Base-by-base conservation (phyloP, 2,797 vertebrate genomes). In the Fundulus diaphanus region DNA sequence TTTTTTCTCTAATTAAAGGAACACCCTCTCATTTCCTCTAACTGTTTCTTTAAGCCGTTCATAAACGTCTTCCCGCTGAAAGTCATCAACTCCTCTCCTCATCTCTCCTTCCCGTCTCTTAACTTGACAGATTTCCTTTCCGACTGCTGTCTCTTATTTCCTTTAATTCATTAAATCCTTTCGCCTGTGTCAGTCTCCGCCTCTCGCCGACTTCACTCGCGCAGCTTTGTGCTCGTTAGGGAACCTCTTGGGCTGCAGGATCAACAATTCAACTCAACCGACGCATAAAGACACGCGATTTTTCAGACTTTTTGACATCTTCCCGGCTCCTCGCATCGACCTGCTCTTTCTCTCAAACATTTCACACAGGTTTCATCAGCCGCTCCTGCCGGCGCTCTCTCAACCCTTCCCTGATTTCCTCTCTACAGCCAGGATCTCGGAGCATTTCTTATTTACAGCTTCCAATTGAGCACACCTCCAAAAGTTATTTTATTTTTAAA, bases 401-500 rank as follows among this genome's bases (percentile, higher is more conserved):
- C 37, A 48, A 61, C 63, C 35, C 49, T 52, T 71, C 44, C 72
- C 65, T 66, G 31, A 33, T 8, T 27, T 16, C 63, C 37, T 16
- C 22, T 66, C 24, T 12, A 42, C 63, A 16, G 22, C n/a, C 52
- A 13, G 11, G 11, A 16, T n/a, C 63, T 15, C 37, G 27, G 22
- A 79, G 27, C 2, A 18, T 1, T 69, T 85, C 51, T 79, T 48
- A 63, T 82, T 84, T 54, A 68, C 51, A 68, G 46, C 74, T 6
- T 16, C 18, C 46, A 75, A 69, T 78, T 18, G 24, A 37, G 13
- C 24, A 24, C 11, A 5, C 72, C 13, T 48, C 63, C 4, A 31
- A 61, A 63, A n/a, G 77, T 75, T n/a, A n/a, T n/a, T n/a, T n/a
- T n/a, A n/a, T n/a, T 84, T 74, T 66, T n/a, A 74, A 72, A 16